These are phyloP conservation scores for Labroides dimidiatus DNA, from an alignment of 2,797 vertebrate genomes.

Conservation along the genomic window DNA sequence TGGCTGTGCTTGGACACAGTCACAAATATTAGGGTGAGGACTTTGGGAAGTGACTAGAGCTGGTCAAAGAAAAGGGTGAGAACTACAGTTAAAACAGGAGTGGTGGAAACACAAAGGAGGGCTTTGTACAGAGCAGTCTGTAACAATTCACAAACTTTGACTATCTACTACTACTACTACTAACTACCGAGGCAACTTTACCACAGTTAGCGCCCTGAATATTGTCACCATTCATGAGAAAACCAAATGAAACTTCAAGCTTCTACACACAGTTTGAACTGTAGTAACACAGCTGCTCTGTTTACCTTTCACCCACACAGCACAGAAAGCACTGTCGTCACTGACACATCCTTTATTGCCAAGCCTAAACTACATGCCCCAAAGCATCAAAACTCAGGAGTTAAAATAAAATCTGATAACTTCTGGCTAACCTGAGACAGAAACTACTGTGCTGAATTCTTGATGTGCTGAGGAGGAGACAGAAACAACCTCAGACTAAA, in stretches of 20 bases:
- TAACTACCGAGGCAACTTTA: not conserved
- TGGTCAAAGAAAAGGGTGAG: conserved; percentile 10
- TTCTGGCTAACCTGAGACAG: conserved; percentile 1
- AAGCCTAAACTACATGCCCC: not conserved
- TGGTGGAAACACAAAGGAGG: conserved; percentile 27
- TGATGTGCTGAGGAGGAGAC: too few relatives aligned
- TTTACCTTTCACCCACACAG: conserved; percentile 33
- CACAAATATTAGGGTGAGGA: conserved; percentile 19
- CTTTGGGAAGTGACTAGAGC: conserved; percentile 15
- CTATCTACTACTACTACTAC: conserved; percentile 16
- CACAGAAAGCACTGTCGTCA: conserved; percentile 7
- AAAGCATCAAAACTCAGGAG: too few relatives aligned
- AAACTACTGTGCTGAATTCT: not conserved
- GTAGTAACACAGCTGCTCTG: conserved; percentile 7
- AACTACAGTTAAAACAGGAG: conserved; percentile 25
- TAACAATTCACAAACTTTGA: conserved; percentile 15
- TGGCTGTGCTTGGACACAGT: conserved; percentile 19
- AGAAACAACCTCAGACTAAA: too few relatives aligned
- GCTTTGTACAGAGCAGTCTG: conserved; percentile 6
- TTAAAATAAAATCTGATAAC: conserved; percentile 4
- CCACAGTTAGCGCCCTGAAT: not conserved
- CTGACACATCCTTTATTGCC: conserved; percentile 18
- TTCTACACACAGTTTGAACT: conserved; percentile 25
- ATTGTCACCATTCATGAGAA: conserved; percentile 2
- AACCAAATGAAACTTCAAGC: conserved; percentile 4